These are phyloP conservation scores for Copsychus sechellarum DNA, from an alignment of 2,113 vertebrate genomes.

Conservation along the genomic window DNA sequence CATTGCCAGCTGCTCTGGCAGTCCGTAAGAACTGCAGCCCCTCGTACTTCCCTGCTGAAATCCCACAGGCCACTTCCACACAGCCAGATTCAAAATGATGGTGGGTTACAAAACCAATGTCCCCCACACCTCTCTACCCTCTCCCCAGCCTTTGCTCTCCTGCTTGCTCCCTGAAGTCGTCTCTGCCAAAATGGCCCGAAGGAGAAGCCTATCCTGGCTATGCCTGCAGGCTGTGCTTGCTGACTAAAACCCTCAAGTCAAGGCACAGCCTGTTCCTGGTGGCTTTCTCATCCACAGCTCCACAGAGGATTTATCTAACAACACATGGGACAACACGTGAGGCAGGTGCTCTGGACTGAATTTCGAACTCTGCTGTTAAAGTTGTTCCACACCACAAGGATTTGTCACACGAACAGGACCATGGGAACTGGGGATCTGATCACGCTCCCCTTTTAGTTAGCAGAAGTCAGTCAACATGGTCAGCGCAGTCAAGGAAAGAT, in stretches of 20 bases:
- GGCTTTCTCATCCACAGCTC: neutral
- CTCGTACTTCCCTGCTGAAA: neutral
- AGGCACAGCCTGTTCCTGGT: neutral
- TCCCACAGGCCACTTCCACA: neutral
- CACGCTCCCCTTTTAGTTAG: neutral
- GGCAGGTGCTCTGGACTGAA: neutral
- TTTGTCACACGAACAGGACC: neutral
- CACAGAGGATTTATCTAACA: neutral
- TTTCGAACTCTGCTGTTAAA: accelerated
- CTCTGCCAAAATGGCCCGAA: accelerated
- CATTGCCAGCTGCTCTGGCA: neutral
- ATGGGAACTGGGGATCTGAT: neutral
- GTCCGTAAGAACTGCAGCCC: accelerated
- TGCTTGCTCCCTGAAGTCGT: accelerated
- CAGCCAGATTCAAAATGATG: neutral
- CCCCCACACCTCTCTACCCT: neutral
- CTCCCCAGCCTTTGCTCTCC: neutral
- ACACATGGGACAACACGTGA: accelerated
- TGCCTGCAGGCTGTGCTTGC: neutral
- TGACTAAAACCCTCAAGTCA: neutral
- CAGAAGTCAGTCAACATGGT: neutral
- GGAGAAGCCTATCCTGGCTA: neutral
- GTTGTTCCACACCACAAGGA: neutral
- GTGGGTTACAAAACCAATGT: neutral
- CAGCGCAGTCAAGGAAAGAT: neutral